Evolutionary conservation across 2,797 vertebrate genomes (phyloP), one percentile per base, ranked within the genome.

Genomic region (Trematomus bernacchii): DNA sequence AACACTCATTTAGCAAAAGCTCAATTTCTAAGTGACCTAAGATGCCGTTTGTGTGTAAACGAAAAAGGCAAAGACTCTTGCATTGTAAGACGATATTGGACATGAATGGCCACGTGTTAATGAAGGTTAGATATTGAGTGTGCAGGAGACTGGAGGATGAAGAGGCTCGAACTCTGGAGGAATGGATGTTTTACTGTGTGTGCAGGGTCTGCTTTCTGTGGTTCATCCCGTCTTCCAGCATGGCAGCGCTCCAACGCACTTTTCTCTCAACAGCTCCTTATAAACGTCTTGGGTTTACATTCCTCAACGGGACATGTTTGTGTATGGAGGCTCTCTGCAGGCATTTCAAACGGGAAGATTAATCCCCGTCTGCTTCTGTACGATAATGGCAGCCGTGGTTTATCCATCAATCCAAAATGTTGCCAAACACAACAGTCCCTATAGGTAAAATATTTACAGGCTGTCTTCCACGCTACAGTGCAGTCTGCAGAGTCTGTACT

Each of bases 251-350:
- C 91, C 91, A 85, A 71, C 12, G 10, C 33, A 15, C 77, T 72
- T 70, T 70, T 87, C 87, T 77, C 71, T 90, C 87, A 89, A 79
- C 88, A 91, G 86, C 88, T 88, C 74, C 89, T 89, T 86, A 85
- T 85, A 79, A 89, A 87, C 79, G 65, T 60, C 48, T 71, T 52
- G 65, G 64, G 77, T 90, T 90, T 90, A 90, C 89, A 91, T 92
- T 93, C 87, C 88, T 83, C 68, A 60, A 18, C 48, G 53, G 73
- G 80, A 88, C 84, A 79, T 86, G 76, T 89, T 85, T 84, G 85
- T 66, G 75, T 78, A 71, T 37, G 10, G 33, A 80, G 72, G 73
- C 30, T 50, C 77, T 72, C 51, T 10, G 79, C 64, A 76, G 79
- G 69, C 81, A 67, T 76, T 85, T 82, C 50, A 76, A 77, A 85